Conservation (phyloP, 1,140 invertebrate genomes). For the Pogonomyrmex californicus region DNA sequence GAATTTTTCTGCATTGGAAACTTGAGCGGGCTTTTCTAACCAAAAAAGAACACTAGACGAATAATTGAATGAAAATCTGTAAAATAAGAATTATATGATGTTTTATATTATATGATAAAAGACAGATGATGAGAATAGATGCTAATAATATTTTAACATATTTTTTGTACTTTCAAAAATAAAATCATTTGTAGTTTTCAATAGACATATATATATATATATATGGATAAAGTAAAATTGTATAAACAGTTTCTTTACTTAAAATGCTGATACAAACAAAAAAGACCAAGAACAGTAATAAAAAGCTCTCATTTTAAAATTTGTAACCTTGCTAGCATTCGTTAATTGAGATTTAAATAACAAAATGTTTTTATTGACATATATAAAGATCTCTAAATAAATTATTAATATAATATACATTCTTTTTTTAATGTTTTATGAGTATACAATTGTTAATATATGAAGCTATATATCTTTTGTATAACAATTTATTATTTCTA, state of each 20-base stretch:
- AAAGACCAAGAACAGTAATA: not conserved
- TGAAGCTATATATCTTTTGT: not conserved
- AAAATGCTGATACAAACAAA: not conserved
- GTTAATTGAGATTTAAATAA: not conserved
- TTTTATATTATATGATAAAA: not conserved
- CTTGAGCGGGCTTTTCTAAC: not conserved
- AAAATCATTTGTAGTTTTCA: not conserved
- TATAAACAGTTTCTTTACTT: not conserved
- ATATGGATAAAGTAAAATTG: not conserved
- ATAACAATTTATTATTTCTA: conserved; percentile 13
- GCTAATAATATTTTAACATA: not conserved
- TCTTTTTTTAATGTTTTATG: not conserved
- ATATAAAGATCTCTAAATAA: not conserved
- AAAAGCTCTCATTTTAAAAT: not conserved
- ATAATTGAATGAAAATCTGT: not conserved
- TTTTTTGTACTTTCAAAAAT: not conserved
- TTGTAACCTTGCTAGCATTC: not conserved
- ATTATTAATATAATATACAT: not conserved
- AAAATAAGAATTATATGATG: not conserved
- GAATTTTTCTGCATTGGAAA: not conserved
- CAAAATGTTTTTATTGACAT: not conserved
- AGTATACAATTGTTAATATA: not conserved
- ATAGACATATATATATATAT: not conserved
- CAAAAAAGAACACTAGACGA: not conserved
- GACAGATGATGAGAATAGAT: not conserved